These are phyloP conservation scores for Esox lucius DNA, from an alignment of 2,797 vertebrate genomes.

Conservation along the genomic window DNA sequence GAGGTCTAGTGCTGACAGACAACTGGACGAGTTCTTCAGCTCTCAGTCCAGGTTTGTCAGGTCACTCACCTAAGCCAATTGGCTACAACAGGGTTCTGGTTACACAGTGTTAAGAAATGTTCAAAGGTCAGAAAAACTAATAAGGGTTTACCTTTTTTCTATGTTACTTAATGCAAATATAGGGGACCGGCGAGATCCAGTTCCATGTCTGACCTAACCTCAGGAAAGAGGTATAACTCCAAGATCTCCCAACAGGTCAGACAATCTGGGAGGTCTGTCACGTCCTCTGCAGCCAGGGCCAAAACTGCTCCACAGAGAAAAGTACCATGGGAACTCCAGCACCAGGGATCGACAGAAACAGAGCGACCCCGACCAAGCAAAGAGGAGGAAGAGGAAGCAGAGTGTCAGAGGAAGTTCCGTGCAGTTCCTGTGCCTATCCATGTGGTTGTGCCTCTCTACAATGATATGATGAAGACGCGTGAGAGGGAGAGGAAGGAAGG, in stretches of 20 bases:
- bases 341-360: slow-evolving; percentile 60
- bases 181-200: slow-evolving; percentile 66
- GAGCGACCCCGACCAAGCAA: slow-evolving; percentile 51
- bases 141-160: neutral
- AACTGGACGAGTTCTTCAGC: slow-evolving; percentile 54
- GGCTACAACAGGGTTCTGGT: neutral
- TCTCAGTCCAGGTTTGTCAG: slow-evolving; percentile 35
- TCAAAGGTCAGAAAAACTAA: neutral
- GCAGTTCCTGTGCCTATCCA: slow-evolving; percentile 83
- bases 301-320: slow-evolving; percentile 67
- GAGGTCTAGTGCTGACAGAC: slow-evolving; percentile 47
- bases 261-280: slow-evolving; percentile 57
- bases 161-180: slow-evolving; percentile 51
- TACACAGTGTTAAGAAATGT: neutral
- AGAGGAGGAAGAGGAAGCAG: slow-evolving; percentile 80
- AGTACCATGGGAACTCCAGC: slow-evolving; percentile 68
- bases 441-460: slow-evolving; percentile 79
- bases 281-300: slow-evolving; percentile 59
- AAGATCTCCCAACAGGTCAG: slow-evolving; percentile 45
- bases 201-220: slow-evolving; percentile 68
- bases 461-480: slow-evolving; percentile 76
- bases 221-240: slow-evolving; percentile 35
- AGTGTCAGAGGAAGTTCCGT: slow-evolving; percentile 89
- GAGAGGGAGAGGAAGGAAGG: slow-evolving; percentile 78
- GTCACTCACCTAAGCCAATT: slow-evolving; percentile 3